phyloP scores from a whole-genome alignment of 2,888 invertebrate species.

The Agrochola lota region DNA sequence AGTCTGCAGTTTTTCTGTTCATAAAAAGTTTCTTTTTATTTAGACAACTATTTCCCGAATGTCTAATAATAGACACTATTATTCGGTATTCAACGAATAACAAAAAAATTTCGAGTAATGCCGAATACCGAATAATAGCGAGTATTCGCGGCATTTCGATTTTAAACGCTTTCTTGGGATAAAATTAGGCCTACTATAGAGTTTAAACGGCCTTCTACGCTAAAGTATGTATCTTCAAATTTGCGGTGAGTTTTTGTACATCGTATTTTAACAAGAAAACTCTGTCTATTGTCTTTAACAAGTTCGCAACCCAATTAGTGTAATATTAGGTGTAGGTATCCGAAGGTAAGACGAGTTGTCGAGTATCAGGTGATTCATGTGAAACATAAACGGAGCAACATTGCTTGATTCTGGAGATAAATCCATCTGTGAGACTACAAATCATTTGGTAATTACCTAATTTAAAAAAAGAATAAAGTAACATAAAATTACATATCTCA shows the following conservation, averaged over 20 bases:
- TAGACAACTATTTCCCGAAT: no score
- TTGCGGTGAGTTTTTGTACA: neutral
- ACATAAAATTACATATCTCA: neutral
- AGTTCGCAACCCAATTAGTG: neutral
- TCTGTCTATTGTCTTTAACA: neutral
- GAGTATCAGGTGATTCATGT: neutral
- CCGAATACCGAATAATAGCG: no score
- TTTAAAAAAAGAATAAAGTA: neutral
- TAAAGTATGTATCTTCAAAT: neutral
- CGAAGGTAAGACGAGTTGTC: neutral
- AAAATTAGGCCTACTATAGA: neutral
- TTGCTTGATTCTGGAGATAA: neutral
- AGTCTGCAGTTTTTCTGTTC: no score
- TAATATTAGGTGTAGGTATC: neutral
- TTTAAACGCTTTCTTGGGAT: neutral
- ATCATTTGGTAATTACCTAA: neutral
- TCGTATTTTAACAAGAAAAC: neutral
- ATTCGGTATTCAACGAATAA: no score
- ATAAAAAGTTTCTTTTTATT: no score
- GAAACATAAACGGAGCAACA: neutral
- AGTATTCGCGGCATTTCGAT: no score
- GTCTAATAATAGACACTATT: no score
- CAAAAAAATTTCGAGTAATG: no score
- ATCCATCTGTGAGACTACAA: neutral
- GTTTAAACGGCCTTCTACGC: neutral